These are phyloP conservation scores for Tragulus kanchil DNA, from an alignment of 2,113 vertebrate genomes.

Conservation along the genomic window DNA sequence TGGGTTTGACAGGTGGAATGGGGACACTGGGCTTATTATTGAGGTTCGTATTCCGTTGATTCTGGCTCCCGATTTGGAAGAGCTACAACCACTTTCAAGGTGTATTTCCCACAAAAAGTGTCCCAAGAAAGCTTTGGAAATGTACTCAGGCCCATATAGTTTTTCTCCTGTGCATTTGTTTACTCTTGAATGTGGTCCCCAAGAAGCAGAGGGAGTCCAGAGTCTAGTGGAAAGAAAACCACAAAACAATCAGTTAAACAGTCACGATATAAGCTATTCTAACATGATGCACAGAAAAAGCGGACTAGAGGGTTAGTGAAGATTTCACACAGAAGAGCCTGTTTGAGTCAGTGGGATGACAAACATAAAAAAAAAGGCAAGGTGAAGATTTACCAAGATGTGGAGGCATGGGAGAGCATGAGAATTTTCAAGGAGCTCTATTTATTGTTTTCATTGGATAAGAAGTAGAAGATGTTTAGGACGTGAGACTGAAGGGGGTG, in stretches of 20 bases:
- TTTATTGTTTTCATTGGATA: neutral
- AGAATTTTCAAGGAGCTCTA: neutral
- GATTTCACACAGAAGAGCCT: neutral
- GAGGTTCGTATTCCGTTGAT: neutral
- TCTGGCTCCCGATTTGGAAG: neutral
- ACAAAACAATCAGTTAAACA: neutral
- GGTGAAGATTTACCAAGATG: neutral
- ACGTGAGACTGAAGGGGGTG: neutral
- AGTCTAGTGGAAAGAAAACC: neutral
- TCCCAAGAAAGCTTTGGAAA: constrained; percentile 33
- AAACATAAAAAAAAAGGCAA: neutral
- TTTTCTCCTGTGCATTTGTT: constrained; percentile 8
- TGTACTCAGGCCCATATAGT: neutral
- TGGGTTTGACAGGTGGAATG: neutral
- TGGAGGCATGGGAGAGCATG: neutral
- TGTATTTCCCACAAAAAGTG: neutral
- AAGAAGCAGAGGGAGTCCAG: neutral
- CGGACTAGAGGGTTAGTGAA: neutral
- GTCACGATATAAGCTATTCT: neutral
- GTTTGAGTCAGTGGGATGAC: neutral
- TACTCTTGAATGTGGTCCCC: neutral
- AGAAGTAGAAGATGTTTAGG: neutral
- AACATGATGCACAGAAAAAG: neutral
- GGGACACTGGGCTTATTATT: neutral
- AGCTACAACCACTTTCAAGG: neutral